Base-by-base conservation (phyloP, 2,113 vertebrate genomes). In the Gnathonemus longibarbis region DNA sequence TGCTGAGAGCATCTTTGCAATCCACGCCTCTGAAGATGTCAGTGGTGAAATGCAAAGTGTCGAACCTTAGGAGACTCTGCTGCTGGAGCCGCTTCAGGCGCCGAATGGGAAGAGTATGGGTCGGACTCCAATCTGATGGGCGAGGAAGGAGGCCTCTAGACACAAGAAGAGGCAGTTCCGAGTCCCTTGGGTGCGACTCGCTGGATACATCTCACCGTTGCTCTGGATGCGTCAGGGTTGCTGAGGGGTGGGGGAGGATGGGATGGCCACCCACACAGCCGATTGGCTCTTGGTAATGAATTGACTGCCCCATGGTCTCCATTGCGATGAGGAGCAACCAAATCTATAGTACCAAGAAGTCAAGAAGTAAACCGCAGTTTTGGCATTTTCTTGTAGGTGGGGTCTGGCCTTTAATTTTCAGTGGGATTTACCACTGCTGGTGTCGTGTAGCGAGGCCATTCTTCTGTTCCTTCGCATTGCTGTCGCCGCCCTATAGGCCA, bases 91-190 rank as follows among this genome's bases (percentile, higher is more conserved):
- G 1, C 27, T 5, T 74, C 66, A 62, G 56, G 56, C 2, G 6
- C 21, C 2, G 13, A n/a, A 11, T 31, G 27, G 11, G 66, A 70
- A 31, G 27, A 0, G 1, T 1, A 0, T 0, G 27, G 10, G 27
- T 70, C 24, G 27, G 27, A 27, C 27, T 70, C 66, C 10, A 3
- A 5, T 24, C 11, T 13, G 66, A 27, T 31, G 9, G 66, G 27
- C 9, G 13, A 74, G 27, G n/a, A 5, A 31, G 66, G 66, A 74
- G 27, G 66, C 58, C 58, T 62, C 56, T n/a, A n/a, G 56, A 66
- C 24, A 70, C n/a, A 31, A 31, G 24, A 5, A 35, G 27, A 27
- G n/a, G 27, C 66, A n/a, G n/a, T 31, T 70, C 5, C 3, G n/a
- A 70, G 9, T 31, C 58, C 58, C 58, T 66, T 66, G 58, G 24